Evolutionary conservation across 2,888 invertebrate species (phyloP).

Genomic region (Ceramica pisi): DNA sequence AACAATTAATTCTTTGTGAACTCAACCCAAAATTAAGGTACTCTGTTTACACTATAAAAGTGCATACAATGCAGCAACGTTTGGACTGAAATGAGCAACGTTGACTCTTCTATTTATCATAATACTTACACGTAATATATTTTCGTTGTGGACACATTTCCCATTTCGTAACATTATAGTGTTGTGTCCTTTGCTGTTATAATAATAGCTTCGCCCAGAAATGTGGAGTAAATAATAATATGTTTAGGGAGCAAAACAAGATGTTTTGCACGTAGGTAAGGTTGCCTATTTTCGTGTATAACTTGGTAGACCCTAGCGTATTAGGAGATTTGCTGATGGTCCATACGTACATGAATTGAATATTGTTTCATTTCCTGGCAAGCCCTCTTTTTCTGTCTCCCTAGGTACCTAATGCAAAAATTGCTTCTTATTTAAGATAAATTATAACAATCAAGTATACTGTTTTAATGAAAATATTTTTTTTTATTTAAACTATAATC

Average conservation of each 20-base stretch:
- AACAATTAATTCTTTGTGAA: constrained; percentile 57
- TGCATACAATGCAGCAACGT: constrained; percentile 30
- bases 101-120: constrained; percentile 43
- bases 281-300: constrained; percentile 33
- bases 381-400: neutral
- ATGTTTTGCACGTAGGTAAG: constrained; percentile 44
- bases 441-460: no score
- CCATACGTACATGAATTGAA: constrained; percentile 17
- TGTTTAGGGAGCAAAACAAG: constrained; percentile 39
- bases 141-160: constrained; percentile 56
- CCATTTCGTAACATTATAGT: constrained; percentile 50
- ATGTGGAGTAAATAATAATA: constrained; percentile 48
- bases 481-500: no score
- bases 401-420: no score
- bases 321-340: constrained; percentile 41
- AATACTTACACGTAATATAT: constrained; percentile 52
- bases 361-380: constrained; percentile 5
- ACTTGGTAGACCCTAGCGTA: constrained; percentile 23
- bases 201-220: constrained; percentile 43
- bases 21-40: constrained; percentile 35
- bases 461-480: no score
- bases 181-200: constrained; percentile 43
- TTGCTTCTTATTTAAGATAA: no score
- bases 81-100: constrained; percentile 32
- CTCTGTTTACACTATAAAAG: constrained; percentile 28